Evolutionary conservation across 2,888 invertebrate species (phyloP), one percentile per base, ranked within the genome.

Genomic region (Altica lythri): DNA sequence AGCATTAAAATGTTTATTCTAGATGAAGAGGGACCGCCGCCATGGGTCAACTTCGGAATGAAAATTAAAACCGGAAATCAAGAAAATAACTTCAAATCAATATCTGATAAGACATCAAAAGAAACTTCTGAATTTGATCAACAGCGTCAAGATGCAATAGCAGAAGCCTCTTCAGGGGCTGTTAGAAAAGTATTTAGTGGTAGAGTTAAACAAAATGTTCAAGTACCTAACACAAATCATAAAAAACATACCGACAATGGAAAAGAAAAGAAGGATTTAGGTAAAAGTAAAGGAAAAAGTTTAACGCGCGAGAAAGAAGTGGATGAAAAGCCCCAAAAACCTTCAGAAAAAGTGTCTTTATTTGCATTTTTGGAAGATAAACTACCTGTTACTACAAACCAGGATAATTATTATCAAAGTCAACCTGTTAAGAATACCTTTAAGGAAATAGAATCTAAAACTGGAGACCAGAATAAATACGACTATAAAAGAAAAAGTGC

Each of bases 11-110:
- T 5, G 8, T 4, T 22, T 9, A n/a, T n/a, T n/a, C n/a, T 42
- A 30, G 83, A 81, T 50, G 86, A 89, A 64, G 90, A 89, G 58
- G 91, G 90, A 1, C 92, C 94, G 1, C 94, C 92, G 32, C 87
- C 90, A 29, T 95, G 95, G 92, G 92, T 94, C 65, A 88, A 93
- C 25, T 95, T 95, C 78, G 95, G 95, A 0, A 86, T 89, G 68
- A 86, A 84, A 68, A 81, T 91, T 48, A 79, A 86, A 64, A 80
- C 81, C 45, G 75, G 80, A 3, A 71, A 75, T 22, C 75, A 82
- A 17, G 78, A 81, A 30, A 85, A 86, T 57, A 82, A 82, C 66
- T 90, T 90, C 59, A 90, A 89, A 71, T 86, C 89, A 53, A 73
- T 89, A 17, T 79, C 79, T 54, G 80, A 79, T 43, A 81, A 81